Evolutionary conservation across 2,888 invertebrate species (phyloP).

Genomic region (Pristionchus exspectatus): DNA sequence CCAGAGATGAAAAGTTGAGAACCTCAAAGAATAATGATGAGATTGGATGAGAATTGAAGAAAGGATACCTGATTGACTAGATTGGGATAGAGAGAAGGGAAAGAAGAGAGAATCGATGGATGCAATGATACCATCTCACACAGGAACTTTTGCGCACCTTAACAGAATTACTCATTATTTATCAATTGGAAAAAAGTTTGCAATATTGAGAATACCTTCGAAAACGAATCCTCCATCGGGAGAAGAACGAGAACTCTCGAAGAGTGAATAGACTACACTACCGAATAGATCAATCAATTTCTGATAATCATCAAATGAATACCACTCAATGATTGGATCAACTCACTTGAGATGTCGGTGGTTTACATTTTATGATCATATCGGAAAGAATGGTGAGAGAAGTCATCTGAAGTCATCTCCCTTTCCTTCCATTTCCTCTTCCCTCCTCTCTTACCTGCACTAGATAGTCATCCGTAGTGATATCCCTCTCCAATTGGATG

Average conservation of each 20-base stretch:
- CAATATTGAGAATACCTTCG: neutral
- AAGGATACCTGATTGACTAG: constrained; percentile 16
- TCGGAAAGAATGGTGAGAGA: constrained; percentile 29
- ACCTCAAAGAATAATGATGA: neutral
- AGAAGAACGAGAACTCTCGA: constrained; percentile 13
- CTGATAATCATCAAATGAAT: neutral
- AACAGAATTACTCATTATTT: neutral
- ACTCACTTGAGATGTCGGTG: constrained; percentile 22
- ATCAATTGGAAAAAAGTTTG: neutral
- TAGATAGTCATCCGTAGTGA: constrained; percentile 33
- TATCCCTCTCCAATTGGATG: constrained; percentile 14
- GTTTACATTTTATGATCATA: constrained; percentile 51
- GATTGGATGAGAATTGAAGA: neutral
- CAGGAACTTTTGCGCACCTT: constrained; percentile 50
- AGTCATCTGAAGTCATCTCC: constrained; percentile 19
- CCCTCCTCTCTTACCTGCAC: constrained; percentile 20
- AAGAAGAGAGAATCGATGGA: constrained; percentile 11
- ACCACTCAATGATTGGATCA: neutral
- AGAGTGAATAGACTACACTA: constrained; percentile 4
- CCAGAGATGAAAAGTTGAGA: constrained; percentile 47
- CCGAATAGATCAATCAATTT: constrained; percentile 51
- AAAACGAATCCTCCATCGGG: constrained; percentile 54
- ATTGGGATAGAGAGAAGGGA: constrained; percentile 36
- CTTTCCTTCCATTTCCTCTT: neutral
- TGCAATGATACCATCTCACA: constrained; percentile 32